A percentile compares a stretch with the other conserved stretches of the same genome.
Evolutionary conservation across 2,888 invertebrate genomes (phyloP).

Genomic region (Yponomeuta sedellus): DNA sequence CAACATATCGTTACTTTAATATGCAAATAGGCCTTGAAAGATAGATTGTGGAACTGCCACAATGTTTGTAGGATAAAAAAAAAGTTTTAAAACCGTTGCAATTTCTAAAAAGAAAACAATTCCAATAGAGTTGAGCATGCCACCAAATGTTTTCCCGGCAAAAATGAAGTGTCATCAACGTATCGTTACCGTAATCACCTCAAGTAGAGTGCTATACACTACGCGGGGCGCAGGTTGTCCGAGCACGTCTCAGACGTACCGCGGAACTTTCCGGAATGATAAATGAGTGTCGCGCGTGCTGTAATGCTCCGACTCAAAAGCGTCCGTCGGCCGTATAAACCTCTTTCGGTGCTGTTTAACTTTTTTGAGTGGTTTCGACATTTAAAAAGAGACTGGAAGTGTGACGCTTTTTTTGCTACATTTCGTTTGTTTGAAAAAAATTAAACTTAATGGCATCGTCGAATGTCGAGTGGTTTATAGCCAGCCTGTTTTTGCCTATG

Average conservation of each 20-base stretch:
- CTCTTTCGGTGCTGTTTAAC: too few species aligned
- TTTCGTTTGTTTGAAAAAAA: too few species aligned
- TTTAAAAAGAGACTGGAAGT: too few species aligned
- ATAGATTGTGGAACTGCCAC: too few species aligned
- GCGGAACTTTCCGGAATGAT: constrained; percentile 40
- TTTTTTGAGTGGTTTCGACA: too few species aligned
- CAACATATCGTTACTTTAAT: background rate
- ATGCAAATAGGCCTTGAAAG: too few species aligned
- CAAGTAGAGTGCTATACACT: background rate
- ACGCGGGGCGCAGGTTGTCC: background rate
- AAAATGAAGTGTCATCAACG: background rate
- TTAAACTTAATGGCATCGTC: too few species aligned
- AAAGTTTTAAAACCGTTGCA: background rate
- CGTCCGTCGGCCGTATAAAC: constrained; percentile 7
- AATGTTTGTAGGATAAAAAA: too few species aligned
- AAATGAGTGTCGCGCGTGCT: constrained; percentile 50
- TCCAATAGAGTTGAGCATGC: background rate
- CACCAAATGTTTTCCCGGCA: background rate
- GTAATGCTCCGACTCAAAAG: constrained; percentile 38
- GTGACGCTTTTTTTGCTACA: too few species aligned
- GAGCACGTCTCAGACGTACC: constrained; percentile 6
- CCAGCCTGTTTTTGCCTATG: too few species aligned
- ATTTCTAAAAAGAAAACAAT: background rate
- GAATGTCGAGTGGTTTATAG: too few species aligned
- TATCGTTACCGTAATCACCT: background rate